These are phyloP conservation scores for Linnaemya tessellans DNA, from an alignment of 2,888 invertebrate species.

Conservation along the genomic window DNA sequence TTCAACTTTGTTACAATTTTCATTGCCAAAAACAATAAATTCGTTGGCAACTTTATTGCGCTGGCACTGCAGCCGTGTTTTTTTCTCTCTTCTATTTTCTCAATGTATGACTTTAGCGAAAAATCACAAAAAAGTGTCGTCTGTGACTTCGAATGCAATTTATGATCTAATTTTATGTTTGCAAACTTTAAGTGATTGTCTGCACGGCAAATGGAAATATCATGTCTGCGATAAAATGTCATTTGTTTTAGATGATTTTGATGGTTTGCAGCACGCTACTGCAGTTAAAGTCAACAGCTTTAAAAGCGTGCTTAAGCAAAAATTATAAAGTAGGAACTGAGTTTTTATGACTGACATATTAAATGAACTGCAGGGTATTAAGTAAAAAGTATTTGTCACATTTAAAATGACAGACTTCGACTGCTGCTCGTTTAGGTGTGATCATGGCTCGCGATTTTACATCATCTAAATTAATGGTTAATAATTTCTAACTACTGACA, in stretches of 20 bases:
- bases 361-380: background rate
- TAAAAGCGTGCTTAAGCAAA: background rate
- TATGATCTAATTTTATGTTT: conserved; percentile 56
- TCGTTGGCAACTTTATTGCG: conserved; percentile 11
- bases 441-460: background rate
- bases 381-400: background rate
- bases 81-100: background rate
- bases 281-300: background rate
- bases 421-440: too few relatives aligned
- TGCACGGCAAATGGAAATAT: conserved; percentile 48
- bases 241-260: conserved; percentile 10
- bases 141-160: conserved; percentile 33
- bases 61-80: background rate
- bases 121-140: conserved; percentile 31
- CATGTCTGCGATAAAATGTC: conserved; percentile 28
- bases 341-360: background rate
- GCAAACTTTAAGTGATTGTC: conserved; percentile 43
- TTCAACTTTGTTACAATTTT: conserved; percentile 61
- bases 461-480: background rate
- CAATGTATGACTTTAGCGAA: conserved; percentile 11
- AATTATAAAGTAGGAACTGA: background rate
- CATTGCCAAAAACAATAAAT: conserved; percentile 51
- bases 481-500: background rate
- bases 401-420: background rate
- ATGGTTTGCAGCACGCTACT: conserved; percentile 27